Base-by-base conservation (phyloP, 30 jellyfish, hydroid and myxozoan genomes). In the Rhopilema esculentum region DNA sequence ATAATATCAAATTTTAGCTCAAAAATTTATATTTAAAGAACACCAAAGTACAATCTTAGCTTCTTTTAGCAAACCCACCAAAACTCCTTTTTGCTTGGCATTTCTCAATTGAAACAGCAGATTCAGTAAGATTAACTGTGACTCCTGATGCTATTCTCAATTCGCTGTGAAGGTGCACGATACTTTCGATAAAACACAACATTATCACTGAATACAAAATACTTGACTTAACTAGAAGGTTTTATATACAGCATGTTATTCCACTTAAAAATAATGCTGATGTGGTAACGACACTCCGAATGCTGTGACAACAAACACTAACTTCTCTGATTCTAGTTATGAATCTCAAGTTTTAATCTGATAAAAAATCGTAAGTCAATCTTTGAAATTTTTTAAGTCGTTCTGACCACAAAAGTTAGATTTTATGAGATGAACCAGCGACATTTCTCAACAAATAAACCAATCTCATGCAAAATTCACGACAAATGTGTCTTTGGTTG, bases 391-490 rank as follows among this genome's bases (percentile, higher is more conserved):
- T n/a, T n/a, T 12, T 6, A 40, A 40, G 57, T 6, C 6, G 57
- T 12, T 40, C 9, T 40, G 12, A 40, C 57, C 57, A 40, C 57
- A 40, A 40, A 40, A 40, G 57, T 40, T 40, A 40, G 57, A 12
- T 12, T 40, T 40, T 40, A 40, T 40, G 57, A 2, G 57, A 40
- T 40, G 57, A 6, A 40, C 57, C 12, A 12, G 57, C 12, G 57
- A 40, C 6, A 40, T 2, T 40, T 40, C 57, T 40, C 57, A 40
- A 40, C 57, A 40, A 40, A 40, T 2, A 31, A 73, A 73, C 84
- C 84, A 40, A 73, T 30, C 84, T 73, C 84, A 73, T 73, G 69
- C 69, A 73, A 73, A 40, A 73, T 73, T 73, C 26, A 73, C 48
- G 49, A 40, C 84, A 25, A n/a, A 63, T n/a, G 57, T 40, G 57